Evolutionary conservation across 2,888 invertebrate species (phyloP), one percentile per base, ranked within the genome.

Genomic region (Xiphydria camelus): DNA sequence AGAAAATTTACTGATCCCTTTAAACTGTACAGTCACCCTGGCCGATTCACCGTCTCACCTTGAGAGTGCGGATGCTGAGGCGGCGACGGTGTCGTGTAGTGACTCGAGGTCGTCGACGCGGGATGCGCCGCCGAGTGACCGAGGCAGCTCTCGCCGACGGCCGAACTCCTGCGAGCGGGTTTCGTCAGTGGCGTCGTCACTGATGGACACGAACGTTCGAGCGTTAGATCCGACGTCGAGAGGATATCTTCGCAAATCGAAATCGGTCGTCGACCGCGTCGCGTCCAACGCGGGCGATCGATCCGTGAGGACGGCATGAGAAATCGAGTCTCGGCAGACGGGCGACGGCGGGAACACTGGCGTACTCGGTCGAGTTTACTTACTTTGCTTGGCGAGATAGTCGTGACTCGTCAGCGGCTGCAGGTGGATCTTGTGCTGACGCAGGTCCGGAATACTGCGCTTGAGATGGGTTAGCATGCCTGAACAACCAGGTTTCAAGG

Each of bases 391-490:
- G 44, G 72, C 70, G 51, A 73, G 66, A 52, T 71, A 73, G 78
- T 82, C 82, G 78, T 86, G 85, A 83, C 86, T 86, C 79, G 86
- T 84, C 71, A 87, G 81, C 74, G 86, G 86, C 79, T 86, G 87
- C 76, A 86, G 87, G 71, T 83, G 71, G 61, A 78, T 85, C 84
- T 86, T 87, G 76, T 80, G 80, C 79, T 86, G 84, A 79, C 88
- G 86, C 77, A 89, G 85, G 80, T 89, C 89, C 77, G 89, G 89
- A 81, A 90, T 86, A 83, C 89, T 89, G 84, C 89, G 83, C 85
- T 89, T 89, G 81, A 89, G 86, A 81, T 89, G 88, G 81, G 87
- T 86, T 83, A 89, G 84, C 87, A 89, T 87, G 85, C 89, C 89
- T 89, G 84, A 83, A 51, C 40, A 29, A 68, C 72, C 70, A 69